phyloP scores from a whole-genome alignment of 2,113 vertebrate genomes.

The Cyanistes caeruleus region DNA sequence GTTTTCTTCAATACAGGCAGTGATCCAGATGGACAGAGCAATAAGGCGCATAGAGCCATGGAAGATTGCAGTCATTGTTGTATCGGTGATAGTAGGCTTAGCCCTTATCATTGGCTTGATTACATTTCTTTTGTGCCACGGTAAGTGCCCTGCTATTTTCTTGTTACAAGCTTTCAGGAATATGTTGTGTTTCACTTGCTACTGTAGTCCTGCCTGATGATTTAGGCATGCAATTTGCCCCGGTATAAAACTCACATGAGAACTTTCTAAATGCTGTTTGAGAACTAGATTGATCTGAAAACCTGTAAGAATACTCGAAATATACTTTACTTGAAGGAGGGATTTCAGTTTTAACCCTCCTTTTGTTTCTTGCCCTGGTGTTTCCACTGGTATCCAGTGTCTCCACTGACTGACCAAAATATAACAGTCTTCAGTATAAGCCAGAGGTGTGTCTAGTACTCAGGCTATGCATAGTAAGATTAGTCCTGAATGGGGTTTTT shows the following conservation, averaged over 20 bases:
- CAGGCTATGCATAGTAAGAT: not conserved
- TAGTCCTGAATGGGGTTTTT: not conserved
- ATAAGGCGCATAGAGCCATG: conserved; percentile 42
- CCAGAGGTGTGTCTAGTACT: not conserved
- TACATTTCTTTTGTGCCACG: conserved; percentile 57
- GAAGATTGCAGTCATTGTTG: conserved; percentile 54
- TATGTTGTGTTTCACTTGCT: not conserved
- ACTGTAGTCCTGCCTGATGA: not conserved
- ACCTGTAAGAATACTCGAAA: not conserved
- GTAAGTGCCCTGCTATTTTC: conserved; percentile 40
- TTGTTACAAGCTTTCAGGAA: not conserved
- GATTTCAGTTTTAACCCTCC: not conserved
- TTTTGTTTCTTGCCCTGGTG: not conserved
- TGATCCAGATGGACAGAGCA: conserved; percentile 24
- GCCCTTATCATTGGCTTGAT: conserved; percentile 63
- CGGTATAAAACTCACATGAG: not conserved
- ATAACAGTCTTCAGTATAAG: not conserved
- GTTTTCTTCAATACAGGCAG: not conserved
- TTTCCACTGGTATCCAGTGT: not conserved
- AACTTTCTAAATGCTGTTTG: not conserved
- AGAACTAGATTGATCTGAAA: not conserved
- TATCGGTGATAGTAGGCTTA: conserved; percentile 14
- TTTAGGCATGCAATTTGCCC: not conserved
- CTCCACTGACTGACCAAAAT: not conserved
- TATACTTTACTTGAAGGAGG: not conserved